These are phyloP conservation scores for Brachyptera risi DNA, from an alignment of 2,888 invertebrate species.

Conservation along the genomic window DNA sequence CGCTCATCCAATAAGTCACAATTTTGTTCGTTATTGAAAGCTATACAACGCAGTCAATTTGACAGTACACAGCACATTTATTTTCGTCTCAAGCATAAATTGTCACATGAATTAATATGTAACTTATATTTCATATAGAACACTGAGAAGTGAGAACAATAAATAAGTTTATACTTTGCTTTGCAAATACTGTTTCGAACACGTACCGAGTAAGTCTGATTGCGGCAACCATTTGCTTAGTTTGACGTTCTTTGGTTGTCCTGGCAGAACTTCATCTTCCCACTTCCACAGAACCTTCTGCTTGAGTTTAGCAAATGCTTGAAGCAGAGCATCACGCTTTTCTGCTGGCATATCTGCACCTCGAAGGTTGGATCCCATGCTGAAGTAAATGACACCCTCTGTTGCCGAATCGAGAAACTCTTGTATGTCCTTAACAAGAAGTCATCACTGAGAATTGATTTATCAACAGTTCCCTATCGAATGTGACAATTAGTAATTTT, in stretches of 20 bases:
- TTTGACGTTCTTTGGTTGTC: conserved; percentile 38
- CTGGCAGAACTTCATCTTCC: conserved; percentile 36
- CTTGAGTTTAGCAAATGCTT: conserved; percentile 38
- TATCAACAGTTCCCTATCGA: too few species aligned
- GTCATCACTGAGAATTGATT: too few species aligned
- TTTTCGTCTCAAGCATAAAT: too few species aligned
- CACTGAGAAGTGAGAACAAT: too few species aligned
- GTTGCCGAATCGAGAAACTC: conserved; percentile 34
- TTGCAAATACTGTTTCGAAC: too few species aligned
- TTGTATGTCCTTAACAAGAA: conserved; percentile 37
- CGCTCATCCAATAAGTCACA: too few species aligned
- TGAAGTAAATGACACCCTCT: conserved; percentile 38
- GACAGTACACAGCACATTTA: too few species aligned
- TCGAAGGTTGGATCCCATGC: conserved; percentile 37
- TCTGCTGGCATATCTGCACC: conserved; percentile 34
- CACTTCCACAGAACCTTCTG: conserved; percentile 40
- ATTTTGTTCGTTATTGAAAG: too few species aligned
- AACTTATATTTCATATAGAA: too few species aligned
- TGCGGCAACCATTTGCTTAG: conserved; percentile 40
- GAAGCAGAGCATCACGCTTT: conserved; percentile 33
- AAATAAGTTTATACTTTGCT: too few species aligned
- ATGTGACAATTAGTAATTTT: not conserved
- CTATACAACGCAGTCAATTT: too few species aligned
- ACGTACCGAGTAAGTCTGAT: conserved; percentile 44
- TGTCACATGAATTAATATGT: too few species aligned